These are phyloP conservation scores for Urocynchramus pylzowi DNA, from an alignment of 2,113 vertebrate genomes.

Conservation along the genomic window DNA sequence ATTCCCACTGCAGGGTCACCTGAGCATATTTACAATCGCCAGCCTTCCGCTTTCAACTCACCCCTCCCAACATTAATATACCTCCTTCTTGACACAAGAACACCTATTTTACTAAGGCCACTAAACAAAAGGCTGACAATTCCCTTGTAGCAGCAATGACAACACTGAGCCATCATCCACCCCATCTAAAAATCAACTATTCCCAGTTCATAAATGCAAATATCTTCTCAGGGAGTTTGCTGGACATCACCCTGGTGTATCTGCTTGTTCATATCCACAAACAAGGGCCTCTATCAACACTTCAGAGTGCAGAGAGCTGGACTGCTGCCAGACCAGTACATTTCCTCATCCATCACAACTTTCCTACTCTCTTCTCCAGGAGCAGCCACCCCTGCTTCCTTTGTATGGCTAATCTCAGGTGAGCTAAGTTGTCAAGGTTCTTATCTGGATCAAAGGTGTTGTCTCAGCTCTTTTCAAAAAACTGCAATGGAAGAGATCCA, in stretches of 20 bases:
- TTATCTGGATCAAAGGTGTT: neutral
- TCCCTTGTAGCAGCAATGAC: neutral
- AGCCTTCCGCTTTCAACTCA: neutral
- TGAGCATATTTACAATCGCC: neutral
- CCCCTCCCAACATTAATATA: neutral
- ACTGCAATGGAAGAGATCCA: neutral
- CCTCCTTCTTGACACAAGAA: neutral
- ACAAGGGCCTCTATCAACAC: neutral
- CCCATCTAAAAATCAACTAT: neutral
- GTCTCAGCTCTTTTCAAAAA: neutral
- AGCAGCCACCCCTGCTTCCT: accelerated
- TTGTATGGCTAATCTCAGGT: neutral
- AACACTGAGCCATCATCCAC: neutral
- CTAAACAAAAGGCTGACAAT: neutral
- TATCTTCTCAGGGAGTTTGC: neutral
- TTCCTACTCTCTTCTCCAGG: neutral
- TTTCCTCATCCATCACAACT: neutral
- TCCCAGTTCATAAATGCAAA: neutral
- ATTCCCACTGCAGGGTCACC: neutral
- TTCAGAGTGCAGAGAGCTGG: neutral
- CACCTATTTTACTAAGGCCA: neutral
- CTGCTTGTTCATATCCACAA: neutral
- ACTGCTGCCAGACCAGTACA: neutral
- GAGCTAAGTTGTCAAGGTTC: neutral
- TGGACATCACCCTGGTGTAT: neutral